phyloP scores from a whole-genome alignment of 2,113 vertebrate genomes.

The Agelaius tricolor region DNA sequence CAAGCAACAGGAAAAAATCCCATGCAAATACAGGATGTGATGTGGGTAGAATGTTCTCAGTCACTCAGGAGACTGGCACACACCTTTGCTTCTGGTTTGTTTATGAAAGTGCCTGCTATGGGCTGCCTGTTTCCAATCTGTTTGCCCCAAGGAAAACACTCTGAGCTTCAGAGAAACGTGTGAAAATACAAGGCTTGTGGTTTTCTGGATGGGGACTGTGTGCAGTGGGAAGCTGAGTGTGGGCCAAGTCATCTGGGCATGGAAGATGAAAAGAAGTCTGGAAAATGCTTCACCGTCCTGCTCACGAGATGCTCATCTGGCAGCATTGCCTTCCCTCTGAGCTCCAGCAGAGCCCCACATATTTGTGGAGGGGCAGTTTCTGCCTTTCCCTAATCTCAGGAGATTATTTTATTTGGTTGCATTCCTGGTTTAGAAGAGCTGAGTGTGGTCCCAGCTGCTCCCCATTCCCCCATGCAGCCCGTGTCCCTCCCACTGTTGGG shows the following conservation, averaged over 20 bases:
- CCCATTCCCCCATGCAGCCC: rapidly evolving
- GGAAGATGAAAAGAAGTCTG: neutral
- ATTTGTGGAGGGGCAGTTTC: neutral
- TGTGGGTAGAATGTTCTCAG: neutral
- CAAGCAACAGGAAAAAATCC: neutral
- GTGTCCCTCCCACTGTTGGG: neutral
- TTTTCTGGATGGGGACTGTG: neutral
- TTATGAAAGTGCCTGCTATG: neutral
- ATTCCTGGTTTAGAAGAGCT: neutral
- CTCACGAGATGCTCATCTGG: neutral
- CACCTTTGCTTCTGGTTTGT: neutral
- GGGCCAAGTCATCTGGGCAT: neutral
- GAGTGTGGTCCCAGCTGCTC: neutral
- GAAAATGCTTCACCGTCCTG: neutral
- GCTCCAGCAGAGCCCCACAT: neutral
- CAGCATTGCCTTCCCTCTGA: neutral
- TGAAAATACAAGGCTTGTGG: neutral
- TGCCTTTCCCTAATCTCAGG: neutral
- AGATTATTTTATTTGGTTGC: neutral
- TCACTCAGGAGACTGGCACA: neutral
- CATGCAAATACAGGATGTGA: neutral
- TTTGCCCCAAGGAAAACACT: neutral
- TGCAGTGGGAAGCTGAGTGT: neutral
- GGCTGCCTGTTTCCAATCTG: neutral
- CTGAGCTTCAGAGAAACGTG: neutral